Percentiles rank a stretch among this genome's conserved stretches.
phyloP scores from a whole-genome alignment of 2,797 vertebrate species.

The Clarias laeviceps region DNA sequence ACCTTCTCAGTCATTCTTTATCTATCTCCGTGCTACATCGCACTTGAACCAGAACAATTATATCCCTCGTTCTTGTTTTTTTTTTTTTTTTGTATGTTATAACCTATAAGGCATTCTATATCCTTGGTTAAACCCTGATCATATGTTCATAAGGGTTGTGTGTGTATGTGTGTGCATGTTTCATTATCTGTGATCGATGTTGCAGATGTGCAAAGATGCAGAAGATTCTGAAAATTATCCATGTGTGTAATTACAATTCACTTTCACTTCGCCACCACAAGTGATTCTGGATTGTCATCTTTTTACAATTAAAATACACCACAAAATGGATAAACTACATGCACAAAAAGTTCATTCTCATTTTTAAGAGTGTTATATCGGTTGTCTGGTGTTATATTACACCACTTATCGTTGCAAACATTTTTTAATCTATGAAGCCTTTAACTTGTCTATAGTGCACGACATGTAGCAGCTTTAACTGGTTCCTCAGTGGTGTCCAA shows the following conservation, averaged over 20 bases:
- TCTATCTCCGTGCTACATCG: constrained; percentile 18
- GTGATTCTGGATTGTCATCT: background rate
- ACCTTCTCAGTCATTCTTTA: background rate
- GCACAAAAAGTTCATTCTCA: background rate
- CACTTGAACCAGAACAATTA: constrained; percentile 43
- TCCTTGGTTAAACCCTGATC: constrained; percentile 15
- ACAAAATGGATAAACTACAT: constrained; percentile 1
- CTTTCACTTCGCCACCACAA: constrained; percentile 22
- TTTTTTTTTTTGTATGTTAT: background rate
- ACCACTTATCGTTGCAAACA: background rate
- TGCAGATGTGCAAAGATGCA: constrained; percentile 30
- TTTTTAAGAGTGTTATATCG: background rate
- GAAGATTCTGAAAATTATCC: constrained; percentile 42
- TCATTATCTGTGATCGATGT: constrained; percentile 34
- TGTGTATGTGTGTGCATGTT: constrained; percentile 1
- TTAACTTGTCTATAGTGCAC: background rate
- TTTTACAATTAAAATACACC: background rate
- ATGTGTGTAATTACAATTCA: constrained; percentile 54
- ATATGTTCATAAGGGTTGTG: background rate
- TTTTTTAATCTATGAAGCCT: background rate
- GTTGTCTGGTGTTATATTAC: background rate
- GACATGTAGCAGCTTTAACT: background rate
- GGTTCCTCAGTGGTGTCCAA: background rate
- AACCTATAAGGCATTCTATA: background rate
- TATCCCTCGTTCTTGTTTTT: background rate